A percentile compares a stretch with the other conserved stretches of the same genome.
phyloP scores from a whole-genome alignment of 2,113 vertebrate species.

The Camelus bactrianus region DNA sequence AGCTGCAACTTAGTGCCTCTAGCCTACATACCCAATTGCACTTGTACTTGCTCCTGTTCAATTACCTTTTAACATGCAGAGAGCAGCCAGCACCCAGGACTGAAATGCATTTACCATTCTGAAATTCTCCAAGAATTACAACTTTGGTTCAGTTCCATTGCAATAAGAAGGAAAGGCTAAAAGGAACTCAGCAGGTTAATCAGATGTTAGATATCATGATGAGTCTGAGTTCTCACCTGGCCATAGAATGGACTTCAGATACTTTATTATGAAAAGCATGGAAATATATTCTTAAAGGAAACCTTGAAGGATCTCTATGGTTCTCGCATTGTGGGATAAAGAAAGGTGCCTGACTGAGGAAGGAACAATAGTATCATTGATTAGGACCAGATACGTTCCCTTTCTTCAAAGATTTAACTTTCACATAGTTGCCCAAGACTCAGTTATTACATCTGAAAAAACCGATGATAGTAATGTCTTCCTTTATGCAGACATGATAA shows the following conservation, averaged over 20 bases:
- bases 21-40: conserved; percentile 92
- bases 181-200: conserved; percentile 81
- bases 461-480: not conserved
- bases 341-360: not conserved
- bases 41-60: conserved; percentile 93
- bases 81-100: conserved; percentile 85
- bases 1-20: conserved; percentile 90
- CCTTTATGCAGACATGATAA: not conserved
- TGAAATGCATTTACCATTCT: conserved; percentile 89
- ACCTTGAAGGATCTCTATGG: not conserved
- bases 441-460: not conserved
- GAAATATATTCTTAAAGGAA: conserved; percentile 10
- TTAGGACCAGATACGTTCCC: not conserved
- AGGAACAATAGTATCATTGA: not conserved
- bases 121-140: conserved; percentile 86
- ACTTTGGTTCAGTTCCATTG: conserved; percentile 71
- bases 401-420: not conserved
- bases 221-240: conserved; percentile 7
- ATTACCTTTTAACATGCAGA: conserved; percentile 92
- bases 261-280: conserved; percentile 31
- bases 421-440: not conserved
- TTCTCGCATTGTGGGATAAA: not conserved
- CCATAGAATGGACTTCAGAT: conserved; percentile 8
- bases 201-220: conserved; percentile 63
- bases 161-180: conserved; percentile 81